A percentile compares a stretch with the other conserved stretches of the same genome.
Evolutionary conservation across 2,113 vertebrate genomes (phyloP).

Genomic region (Archilochus colubris): DNA sequence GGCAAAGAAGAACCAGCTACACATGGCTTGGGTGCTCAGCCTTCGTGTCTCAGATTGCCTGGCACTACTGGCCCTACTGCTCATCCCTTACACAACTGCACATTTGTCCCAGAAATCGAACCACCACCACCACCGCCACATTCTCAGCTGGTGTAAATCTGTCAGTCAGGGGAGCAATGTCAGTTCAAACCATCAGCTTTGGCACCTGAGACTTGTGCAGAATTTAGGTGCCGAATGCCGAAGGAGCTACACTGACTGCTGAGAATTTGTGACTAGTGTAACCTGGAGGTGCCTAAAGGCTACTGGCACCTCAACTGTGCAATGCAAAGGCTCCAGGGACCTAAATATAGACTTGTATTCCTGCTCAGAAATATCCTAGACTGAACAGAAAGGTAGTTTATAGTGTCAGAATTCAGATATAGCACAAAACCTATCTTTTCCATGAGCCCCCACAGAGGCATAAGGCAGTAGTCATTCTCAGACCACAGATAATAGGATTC

Average conservation of each 20-base stretch:
- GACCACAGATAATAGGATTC: neutral
- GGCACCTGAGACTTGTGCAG: conserved; percentile 7
- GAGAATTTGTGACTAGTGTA: conserved; percentile 45
- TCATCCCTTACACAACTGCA: neutral
- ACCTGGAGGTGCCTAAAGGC: conserved; percentile 63
- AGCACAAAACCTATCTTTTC: neutral
- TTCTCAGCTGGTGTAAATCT: neutral
- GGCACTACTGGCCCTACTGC: neutral
- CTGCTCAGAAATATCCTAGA: conserved; percentile 27
- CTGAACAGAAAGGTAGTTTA: conserved; percentile 40
- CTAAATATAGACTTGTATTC: conserved; percentile 46
- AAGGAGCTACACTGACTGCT: conserved; percentile 35
- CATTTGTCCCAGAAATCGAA: neutral
- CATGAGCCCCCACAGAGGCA: neutral
- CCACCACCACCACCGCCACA: neutral
- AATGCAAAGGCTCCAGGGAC: conserved; percentile 4
- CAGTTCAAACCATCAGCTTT: conserved; percentile 49
- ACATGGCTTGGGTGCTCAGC: neutral
- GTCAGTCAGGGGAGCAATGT: conserved; percentile 16
- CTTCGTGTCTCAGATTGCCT: neutral
- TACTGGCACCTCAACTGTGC: conserved; percentile 40
- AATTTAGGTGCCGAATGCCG: neutral
- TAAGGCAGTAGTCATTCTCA: neutral
- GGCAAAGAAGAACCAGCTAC: neutral
- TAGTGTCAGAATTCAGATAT: neutral